Evolutionary conservation across 1,140 invertebrate species (phyloP).

Genomic region (Drosophila baimaii): DNA sequence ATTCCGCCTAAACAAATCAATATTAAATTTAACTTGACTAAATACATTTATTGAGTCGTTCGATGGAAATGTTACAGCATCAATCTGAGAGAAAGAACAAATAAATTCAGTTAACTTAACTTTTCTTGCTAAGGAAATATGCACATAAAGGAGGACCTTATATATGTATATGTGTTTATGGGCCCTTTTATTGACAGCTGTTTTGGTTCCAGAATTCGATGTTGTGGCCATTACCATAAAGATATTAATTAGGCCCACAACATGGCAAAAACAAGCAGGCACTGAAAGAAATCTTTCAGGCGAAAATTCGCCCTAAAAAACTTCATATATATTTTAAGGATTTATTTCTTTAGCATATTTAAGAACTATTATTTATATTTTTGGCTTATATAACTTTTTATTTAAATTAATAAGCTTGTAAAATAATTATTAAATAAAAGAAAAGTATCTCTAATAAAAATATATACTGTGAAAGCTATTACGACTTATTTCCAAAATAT

Average conservation of each 20-base stretch:
- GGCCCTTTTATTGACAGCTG: slow-evolving; percentile 26
- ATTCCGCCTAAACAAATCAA: slow-evolving; percentile 4
- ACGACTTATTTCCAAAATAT: no score
- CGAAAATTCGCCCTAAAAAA: no score
- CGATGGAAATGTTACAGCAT: not conserved
- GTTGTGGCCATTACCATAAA: slow-evolving; percentile 45
- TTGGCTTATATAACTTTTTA: no score
- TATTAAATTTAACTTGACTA: not conserved
- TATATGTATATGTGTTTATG: slow-evolving; percentile 7
- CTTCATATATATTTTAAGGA: no score
- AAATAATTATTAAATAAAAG: no score
- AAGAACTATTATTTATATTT: no score
- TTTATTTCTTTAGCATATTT: no score
- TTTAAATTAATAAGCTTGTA: not conserved
- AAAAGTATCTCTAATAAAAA: no score
- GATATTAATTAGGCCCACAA: slow-evolving; percentile 45
- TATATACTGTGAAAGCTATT: no score
- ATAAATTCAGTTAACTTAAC: slow-evolving; percentile 6
- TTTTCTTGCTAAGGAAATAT: not conserved
- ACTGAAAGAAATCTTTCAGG: not conserved
- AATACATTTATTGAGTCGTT: not conserved
- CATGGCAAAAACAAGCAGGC: not conserved
- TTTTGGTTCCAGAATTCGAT: slow-evolving; percentile 16
- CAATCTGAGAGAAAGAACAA: not conserved
- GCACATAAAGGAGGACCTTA: not conserved